Evolutionary conservation across 2,888 invertebrate species (phyloP).

Genomic region (Pocota personata): DNA sequence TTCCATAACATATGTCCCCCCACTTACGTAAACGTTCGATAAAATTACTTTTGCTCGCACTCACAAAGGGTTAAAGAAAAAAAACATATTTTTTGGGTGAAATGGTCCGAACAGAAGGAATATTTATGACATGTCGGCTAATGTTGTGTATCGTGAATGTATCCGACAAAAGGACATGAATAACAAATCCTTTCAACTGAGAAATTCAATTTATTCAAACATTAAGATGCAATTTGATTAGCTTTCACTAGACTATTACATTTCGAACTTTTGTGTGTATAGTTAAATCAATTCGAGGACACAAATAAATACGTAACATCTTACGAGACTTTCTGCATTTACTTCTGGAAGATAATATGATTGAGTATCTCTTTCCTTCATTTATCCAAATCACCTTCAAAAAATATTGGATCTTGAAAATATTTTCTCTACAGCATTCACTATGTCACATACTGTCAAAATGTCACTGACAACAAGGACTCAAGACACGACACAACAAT

Average conservation of each 20-base stretch:
- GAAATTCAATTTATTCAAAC: not conserved
- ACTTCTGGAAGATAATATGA: too few relatives aligned
- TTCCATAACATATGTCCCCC: not conserved
- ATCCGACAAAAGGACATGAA: not conserved
- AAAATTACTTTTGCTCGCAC: not conserved
- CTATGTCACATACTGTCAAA: not conserved
- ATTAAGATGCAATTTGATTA: not conserved
- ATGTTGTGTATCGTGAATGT: not conserved
- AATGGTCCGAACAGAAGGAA: not conserved
- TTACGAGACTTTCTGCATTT: too few relatives aligned
- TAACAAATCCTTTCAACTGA: not conserved
- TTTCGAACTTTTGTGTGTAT: not conserved
- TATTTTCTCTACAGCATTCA: not conserved
- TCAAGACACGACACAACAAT: not conserved
- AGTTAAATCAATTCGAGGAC: not conserved
- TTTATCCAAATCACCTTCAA: too few relatives aligned
- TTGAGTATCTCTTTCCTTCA: too few relatives aligned
- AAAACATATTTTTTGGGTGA: not conserved
- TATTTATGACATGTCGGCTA: not conserved
- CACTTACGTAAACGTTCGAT: not conserved
- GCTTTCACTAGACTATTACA: not conserved
- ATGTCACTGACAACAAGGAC: not conserved
- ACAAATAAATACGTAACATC: too few relatives aligned
- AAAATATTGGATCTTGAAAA: not conserved
- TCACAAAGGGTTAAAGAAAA: not conserved